Evolutionary conservation across 2,797 vertebrate genomes (phyloP).

Genomic region (Rhadinocentrus ornatus): DNA sequence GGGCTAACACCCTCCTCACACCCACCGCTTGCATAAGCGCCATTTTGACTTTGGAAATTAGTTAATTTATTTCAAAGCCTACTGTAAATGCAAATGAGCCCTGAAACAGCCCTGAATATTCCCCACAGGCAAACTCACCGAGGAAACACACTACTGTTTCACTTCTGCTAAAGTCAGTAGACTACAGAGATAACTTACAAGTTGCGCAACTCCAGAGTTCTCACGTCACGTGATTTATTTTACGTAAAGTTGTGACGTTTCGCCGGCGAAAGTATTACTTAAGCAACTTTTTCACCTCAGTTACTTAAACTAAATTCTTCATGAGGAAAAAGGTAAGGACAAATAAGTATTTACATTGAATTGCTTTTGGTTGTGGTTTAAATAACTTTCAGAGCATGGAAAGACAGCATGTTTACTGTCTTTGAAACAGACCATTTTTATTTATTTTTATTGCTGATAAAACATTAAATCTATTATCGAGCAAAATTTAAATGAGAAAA

Average conservation of each 20-base stretch:
- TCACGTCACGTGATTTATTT: background rate
- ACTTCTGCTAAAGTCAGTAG: rapidly evolving
- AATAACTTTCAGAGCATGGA: background rate
- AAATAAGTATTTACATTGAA: background rate
- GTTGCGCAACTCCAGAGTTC: conserved; percentile 16
- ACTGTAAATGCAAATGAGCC: rapidly evolving
- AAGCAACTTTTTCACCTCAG: conserved; percentile 37
- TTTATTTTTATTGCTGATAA: background rate
- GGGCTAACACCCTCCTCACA: conserved; percentile 26
- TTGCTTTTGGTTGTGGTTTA: background rate
- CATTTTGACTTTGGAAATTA: conserved; percentile 51
- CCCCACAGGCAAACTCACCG: background rate
- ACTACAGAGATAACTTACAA: background rate
- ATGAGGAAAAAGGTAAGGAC: conserved; percentile 39
- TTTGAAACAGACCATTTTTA: background rate
- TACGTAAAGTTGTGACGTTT: conserved; percentile 56
- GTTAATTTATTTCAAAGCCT: background rate
- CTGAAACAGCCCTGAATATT: no score
- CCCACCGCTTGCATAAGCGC: conserved; percentile 1
- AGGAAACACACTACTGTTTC: rapidly evolving
- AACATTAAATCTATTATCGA: background rate
- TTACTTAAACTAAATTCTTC: background rate
- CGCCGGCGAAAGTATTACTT: conserved; percentile 35
- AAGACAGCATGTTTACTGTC: background rate
- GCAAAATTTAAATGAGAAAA: no score